These are phyloP conservation scores for Mesitornis unicolor DNA, from an alignment of 2,113 vertebrate genomes.

Conservation along the genomic window DNA sequence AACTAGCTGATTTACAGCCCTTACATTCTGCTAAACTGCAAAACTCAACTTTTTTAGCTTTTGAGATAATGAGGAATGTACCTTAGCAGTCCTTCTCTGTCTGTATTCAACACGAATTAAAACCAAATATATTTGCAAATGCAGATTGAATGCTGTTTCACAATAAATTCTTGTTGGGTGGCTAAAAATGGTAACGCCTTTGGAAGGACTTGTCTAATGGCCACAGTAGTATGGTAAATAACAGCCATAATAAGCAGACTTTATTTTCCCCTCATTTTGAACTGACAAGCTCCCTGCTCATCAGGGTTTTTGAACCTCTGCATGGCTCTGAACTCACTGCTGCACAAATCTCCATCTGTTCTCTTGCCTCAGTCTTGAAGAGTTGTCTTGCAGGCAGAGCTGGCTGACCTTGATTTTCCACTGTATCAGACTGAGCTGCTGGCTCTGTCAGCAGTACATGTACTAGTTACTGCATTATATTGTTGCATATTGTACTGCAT, in stretches of 20 bases:
- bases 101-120: background rate
- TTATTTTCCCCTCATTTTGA: background rate
- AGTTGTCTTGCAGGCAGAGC: conserved; percentile 1
- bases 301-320: background rate
- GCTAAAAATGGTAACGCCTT: background rate
- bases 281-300: background rate
- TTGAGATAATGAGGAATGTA: background rate
- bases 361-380: background rate
- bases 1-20: background rate
- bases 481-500: too few relatives aligned
- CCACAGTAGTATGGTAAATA: background rate
- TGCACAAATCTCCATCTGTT: background rate
- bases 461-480: background rate
- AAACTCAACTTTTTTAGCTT: background rate
- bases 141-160: background rate
- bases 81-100: background rate
- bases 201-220: background rate
- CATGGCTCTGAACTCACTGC: background rate
- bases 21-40: background rate
- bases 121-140: background rate
- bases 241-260: background rate
- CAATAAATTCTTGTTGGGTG: background rate
- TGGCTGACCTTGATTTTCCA: conserved; percentile 2
- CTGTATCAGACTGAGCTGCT: background rate
- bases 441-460: background rate